Evolutionary conservation across 2,113 vertebrate species (phyloP), one percentile per base, ranked within the genome.

Genomic region (Tupaia tana): DNA sequence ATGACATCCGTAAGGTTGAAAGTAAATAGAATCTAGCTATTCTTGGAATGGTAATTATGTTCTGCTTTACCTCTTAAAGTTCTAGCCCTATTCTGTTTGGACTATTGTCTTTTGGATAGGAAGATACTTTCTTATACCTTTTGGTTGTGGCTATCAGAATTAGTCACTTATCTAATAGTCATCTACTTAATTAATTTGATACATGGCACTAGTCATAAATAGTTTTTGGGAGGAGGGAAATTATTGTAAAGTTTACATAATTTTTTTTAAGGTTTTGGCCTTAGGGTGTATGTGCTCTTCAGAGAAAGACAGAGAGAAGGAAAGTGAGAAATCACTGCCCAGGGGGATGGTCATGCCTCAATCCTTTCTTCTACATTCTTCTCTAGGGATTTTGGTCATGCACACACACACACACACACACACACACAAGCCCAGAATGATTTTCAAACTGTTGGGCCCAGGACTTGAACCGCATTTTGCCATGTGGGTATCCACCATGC

Each of bases 101-200:
- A 34, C 9, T 52, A 31, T 18, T 58, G 13, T 94, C 67, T 93
- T 92, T 94, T 90, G 19, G 10, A 82, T 78, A 52, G 29, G 34
- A 88, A 86, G n/a, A 25, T 59, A 73, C 56, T 86, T 14, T 54
- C 29, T 63, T 86, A 29, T 27, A 91, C 1, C 29, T 78, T 95
- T 96, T 95, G 19, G 5, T 58, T 86, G 58, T 70, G 19, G 54
- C 54, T 74, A 61, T 83, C 58, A 94, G 63, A 22, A 56, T 66
- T 95, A 92, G 73, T 73, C 24, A 69, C 34, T 31, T 73, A 34
- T 85, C 29, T 87, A 82, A 70, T 66, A 25, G 27, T 29, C 22
- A 86, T 86, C 52, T 20, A 24, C 29, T 93, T 79, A 75, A 69
- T 89, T 89, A 91, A 88, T 74, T 88, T 95, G 85, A 69, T 58